phyloP scores from a whole-genome alignment of 2,888 invertebrate species.

The Clunio marinus region DNA sequence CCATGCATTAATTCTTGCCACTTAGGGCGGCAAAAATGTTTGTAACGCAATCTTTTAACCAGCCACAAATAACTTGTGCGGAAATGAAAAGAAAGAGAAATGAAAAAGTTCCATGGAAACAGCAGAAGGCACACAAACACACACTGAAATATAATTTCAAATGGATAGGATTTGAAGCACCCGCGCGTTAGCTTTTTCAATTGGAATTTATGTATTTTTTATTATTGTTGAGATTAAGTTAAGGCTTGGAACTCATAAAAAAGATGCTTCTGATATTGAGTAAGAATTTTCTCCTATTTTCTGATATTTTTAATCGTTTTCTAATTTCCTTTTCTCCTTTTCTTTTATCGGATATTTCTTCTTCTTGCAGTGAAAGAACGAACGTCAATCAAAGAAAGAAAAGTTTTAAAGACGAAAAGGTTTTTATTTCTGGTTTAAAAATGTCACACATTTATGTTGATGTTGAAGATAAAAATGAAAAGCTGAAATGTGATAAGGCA shows the following conservation, averaged over 20 bases:
- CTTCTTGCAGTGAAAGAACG: background rate
- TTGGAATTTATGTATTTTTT: conserved; percentile 33
- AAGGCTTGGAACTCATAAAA: conserved; percentile 8
- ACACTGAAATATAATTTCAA: no score
- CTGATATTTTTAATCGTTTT: conserved; percentile 25
- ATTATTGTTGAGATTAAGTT: conserved; percentile 16
- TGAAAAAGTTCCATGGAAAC: conserved; percentile 21
- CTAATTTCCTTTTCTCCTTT: conserved; percentile 14
- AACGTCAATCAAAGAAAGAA: background rate
- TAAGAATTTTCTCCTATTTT: no score
- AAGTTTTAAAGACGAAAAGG: background rate
- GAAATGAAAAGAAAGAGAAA: conserved; percentile 1
- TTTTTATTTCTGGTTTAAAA: background rate
- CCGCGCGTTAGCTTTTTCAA: conserved; percentile 21
- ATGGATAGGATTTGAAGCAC: background rate
- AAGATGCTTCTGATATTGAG: background rate
- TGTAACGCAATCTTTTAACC: conserved; percentile 1
- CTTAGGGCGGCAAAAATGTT: no score
- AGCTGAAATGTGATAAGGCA: conserved; percentile 21
- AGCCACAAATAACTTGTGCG: conserved; percentile 14
- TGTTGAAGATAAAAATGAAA: conserved; percentile 11
- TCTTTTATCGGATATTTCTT: background rate
- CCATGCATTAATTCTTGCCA: no score
- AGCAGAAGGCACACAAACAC: conserved; percentile 18
- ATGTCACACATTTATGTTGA: background rate